Base-by-base conservation (phyloP, 2,797 vertebrate species). In the Notoglanidium macrostoma region DNA sequence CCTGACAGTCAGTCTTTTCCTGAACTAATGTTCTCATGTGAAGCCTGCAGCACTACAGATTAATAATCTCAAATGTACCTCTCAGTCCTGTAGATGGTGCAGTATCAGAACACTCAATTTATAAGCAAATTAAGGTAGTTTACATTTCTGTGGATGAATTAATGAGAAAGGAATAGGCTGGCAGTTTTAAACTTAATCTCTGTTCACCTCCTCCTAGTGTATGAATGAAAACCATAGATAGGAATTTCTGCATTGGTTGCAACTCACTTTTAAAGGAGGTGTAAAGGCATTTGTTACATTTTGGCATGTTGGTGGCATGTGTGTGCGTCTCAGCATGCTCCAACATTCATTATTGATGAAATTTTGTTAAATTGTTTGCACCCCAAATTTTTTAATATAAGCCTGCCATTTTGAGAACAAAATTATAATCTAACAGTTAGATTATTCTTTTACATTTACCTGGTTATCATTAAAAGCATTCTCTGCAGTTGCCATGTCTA, bases 1-100 rank as follows among this genome's bases (percentile, higher is more conserved):
- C 51, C 65, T 87, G 89, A 90, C 89, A 89, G 82, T 84, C 59
- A 88, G 84, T 90, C 90, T 87, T 86, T 86, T 87, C 87, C 78
- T 80, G 87, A 90, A 90, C 86, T 90, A 91, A 91, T 90, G 86
- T 85, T 89, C 82, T 57, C 51, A 73, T 83, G 40, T 90, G 89
- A 88, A 84, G 80, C 46, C 72, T 26, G 59, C 49, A 59, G 67
- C 57, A 21, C 40, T 89, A 23, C 68, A 79, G 80, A 89, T 88
- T 89, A 86, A 85, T 85, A 17, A 67, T 85, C 67, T 44, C 11
- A 23, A 84, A 67, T 78, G 65, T 63, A 61, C 68, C 32, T 63
- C 14, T 85, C 15, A 67, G 35, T 76, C 26, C 86, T 77, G 76
- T 81, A 81, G 77, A 79, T 85, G 72, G 87, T 32, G 3, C 35